Evolutionary conservation across 2,113 vertebrate genomes (phyloP), one percentile per base, ranked within the genome.

Genomic region (Sigmodon hispidus): DNA sequence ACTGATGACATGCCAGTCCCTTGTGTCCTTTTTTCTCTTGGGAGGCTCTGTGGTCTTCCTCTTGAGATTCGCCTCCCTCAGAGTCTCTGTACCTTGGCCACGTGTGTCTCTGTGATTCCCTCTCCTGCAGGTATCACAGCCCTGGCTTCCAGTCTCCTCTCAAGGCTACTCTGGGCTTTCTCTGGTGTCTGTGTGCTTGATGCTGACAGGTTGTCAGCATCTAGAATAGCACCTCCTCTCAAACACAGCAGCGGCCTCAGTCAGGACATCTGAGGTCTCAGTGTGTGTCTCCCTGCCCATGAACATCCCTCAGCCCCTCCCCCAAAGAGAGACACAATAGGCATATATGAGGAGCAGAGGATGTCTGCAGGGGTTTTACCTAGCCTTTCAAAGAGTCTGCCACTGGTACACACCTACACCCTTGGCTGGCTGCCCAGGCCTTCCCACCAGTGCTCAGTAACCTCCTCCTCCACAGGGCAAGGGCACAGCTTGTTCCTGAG

Each of bases 171-270:
- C 22, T 1, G 26, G 34, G 3, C 24, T 29, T 40, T 50, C 77
- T 34, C 19, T 3, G 1, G 7, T 7, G 0, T 12, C 69, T 52
- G 0, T 1, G 1, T 11, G 16, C 83, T 86, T 7, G 55, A 72
- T 9, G 0, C 48, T 29, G 26, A 48, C 50, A 81, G 36, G 22
- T 29, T 26, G 0, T 17, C 63, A 29, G 19, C 4, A 76, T 75
- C 95, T 31, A 43, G 12, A 29, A 11, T 1, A 0, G 0, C 26
- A 9, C 67, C 59, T n/a, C 10, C 31, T 45, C 11, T 50, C 59
- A 43, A 48, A 6, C 40, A 48, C 6, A 2, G 8, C 34, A 31
- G 8, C 34, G 26, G 67, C 76, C 77, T 67, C 24, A 36, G 63
- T n/a, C 36, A 43, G 4, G 87, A 73, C 0, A n/a, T 31, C 45